Percentiles rank a stretch among this genome's conserved stretches.
These are phyloP conservation scores for Eriocheir sinensis DNA, from an alignment of 1,140 invertebrate genomes.

Conservation along the genomic window DNA sequence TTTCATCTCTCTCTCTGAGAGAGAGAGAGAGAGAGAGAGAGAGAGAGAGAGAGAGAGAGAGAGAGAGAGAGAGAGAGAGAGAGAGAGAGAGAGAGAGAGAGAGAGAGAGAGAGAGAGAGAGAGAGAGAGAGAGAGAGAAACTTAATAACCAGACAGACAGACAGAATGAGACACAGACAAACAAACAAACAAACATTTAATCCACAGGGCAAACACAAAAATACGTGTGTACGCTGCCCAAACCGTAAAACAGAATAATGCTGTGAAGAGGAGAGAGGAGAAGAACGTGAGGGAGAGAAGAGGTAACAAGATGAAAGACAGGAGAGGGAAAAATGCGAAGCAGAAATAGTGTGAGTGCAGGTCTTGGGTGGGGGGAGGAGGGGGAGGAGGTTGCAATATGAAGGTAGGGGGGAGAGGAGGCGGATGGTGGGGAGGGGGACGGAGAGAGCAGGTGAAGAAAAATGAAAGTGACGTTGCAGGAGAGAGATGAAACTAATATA, in stretches of 20 bases:
- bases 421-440: background rate
- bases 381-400: background rate
- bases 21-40: slow-evolving; percentile 44
- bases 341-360: no score
- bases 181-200: no score
- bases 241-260: background rate
- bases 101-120: slow-evolving; percentile 44
- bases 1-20: background rate
- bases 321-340: background rate
- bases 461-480: no score
- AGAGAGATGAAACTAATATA: no score
- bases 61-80: slow-evolving; percentile 46
- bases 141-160: background rate
- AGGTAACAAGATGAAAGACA: background rate
- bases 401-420: background rate
- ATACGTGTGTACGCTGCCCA: no score
- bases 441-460: background rate
- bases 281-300: background rate
- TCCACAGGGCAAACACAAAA: background rate
- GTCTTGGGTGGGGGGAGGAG: background rate
- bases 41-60: slow-evolving; percentile 51
- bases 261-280: background rate
- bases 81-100: slow-evolving; percentile 44
- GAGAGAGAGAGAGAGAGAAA: slow-evolving; percentile 30
- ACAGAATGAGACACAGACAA: no score